Conservation (phyloP, 2,888 invertebrate genomes). For the Emmelina monodactyla region DNA sequence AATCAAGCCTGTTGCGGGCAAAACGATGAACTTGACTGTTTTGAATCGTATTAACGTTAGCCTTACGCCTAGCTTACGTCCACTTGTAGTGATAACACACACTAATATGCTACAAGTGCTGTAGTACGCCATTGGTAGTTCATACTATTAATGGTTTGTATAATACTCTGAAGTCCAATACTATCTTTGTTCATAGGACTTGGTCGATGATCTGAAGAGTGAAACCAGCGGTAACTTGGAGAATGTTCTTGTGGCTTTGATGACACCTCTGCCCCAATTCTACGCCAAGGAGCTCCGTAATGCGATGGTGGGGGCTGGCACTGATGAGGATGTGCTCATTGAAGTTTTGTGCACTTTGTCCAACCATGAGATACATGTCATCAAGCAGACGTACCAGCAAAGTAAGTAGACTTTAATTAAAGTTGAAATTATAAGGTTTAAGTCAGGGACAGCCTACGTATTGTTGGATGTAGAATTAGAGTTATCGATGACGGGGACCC, state of each 20-base stretch:
- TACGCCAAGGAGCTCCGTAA: constrained; percentile 85
- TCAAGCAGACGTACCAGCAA: constrained; percentile 78
- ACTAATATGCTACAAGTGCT: too few species aligned
- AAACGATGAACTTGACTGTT: too few species aligned
- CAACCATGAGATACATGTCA: constrained; percentile 83
- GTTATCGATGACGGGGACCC: too few species aligned
- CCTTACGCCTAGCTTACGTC: too few species aligned
- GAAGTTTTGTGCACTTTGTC: constrained; percentile 89
- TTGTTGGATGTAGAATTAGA: too few species aligned
- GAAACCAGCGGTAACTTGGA: constrained; percentile 91
- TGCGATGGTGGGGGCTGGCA: constrained; percentile 85
- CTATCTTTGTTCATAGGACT: constrained; percentile 52
- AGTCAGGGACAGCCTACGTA: too few species aligned
- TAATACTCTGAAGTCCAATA: not conserved
- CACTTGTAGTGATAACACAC: too few species aligned
- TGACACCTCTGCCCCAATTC: constrained; percentile 66
- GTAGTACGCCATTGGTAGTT: too few species aligned
- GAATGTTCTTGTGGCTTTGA: constrained; percentile 79
- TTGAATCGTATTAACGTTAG: too few species aligned
- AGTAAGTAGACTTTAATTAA: constrained; percentile 64
- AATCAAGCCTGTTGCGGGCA: too few species aligned
- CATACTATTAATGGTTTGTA: too few species aligned
- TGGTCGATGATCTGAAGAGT: constrained; percentile 84
- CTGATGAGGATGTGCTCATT: constrained; percentile 85
- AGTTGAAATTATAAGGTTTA: too few species aligned